These are phyloP conservation scores for Ctenoplectra terminalis DNA, from an alignment of 1,140 invertebrate species.

Conservation along the genomic window DNA sequence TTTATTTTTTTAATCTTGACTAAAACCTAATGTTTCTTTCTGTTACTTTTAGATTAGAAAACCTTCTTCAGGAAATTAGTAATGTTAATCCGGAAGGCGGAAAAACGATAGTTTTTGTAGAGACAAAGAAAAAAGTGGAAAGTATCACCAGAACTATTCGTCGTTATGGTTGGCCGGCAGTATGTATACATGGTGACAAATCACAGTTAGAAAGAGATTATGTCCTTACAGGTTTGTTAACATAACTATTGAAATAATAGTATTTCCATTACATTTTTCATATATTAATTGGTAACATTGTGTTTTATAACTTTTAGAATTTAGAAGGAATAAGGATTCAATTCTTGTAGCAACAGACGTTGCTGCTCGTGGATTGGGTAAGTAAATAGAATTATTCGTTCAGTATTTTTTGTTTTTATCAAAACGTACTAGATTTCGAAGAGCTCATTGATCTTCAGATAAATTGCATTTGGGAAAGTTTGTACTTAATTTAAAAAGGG, in stretches of 20 bases:
- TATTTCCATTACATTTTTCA: slow-evolving; percentile 39
- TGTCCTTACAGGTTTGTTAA: slow-evolving; percentile 89
- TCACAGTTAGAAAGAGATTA: slow-evolving; percentile 98
- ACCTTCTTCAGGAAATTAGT: slow-evolving; percentile 94
- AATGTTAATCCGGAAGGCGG: slow-evolving; percentile 93
- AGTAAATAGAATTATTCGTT: slow-evolving; percentile 80
- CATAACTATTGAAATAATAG: not conserved
- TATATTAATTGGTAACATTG: not conserved
- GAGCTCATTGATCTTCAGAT: slow-evolving; percentile 25
- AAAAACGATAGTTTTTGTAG: slow-evolving; percentile 98
- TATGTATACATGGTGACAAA: slow-evolving; percentile 99
- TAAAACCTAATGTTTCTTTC: slow-evolving; percentile 52
- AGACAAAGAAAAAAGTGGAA: slow-evolving; percentile 98
- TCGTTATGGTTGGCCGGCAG: slow-evolving; percentile 94
- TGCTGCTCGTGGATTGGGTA: slow-evolving; percentile 98
- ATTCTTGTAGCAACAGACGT: slow-evolving; percentile 99
- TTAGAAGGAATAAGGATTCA: slow-evolving; percentile 94
- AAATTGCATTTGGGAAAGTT: slow-evolving; percentile 35
- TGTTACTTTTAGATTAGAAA: slow-evolving; percentile 87
- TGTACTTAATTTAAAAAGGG: slow-evolving; percentile 29
- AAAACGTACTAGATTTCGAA: slow-evolving; percentile 28
- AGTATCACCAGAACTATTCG: slow-evolving; percentile 95
- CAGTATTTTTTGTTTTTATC: not conserved
- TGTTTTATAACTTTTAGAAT: slow-evolving; percentile 88
- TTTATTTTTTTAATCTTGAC: slow-evolving; percentile 5